A percentile compares a stretch with the other conserved stretches of the same genome.
These are phyloP conservation scores for Hydractinia echinata DNA, from an alignment of 30 jellyfish, hydroid and myxozoan species.

Conservation along the genomic window DNA sequence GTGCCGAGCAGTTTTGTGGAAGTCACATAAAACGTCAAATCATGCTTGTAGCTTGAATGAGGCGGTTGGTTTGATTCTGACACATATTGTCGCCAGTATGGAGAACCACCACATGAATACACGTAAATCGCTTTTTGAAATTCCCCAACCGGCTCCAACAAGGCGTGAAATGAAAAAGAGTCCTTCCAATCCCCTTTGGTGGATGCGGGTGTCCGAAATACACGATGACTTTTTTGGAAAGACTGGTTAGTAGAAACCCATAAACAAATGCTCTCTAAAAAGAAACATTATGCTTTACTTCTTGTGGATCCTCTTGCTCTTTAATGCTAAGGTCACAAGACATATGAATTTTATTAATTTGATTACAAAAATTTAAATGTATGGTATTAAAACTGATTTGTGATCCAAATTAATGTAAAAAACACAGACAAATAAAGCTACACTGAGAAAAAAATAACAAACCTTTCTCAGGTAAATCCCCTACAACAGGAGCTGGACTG, in stretches of 20 bases:
- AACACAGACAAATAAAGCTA: no score
- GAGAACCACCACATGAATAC: slow-evolving; percentile 83
- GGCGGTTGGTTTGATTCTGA: slow-evolving; percentile 68
- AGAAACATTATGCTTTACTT: neutral
- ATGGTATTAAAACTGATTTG: no score
- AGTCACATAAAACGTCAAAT: slow-evolving; percentile 62
- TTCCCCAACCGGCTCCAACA: slow-evolving; percentile 42
- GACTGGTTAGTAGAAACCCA: slow-evolving; percentile 70
- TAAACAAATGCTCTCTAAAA: slow-evolving; percentile 49
- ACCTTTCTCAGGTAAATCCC: slow-evolving; percentile 19
- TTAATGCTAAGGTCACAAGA: no score
- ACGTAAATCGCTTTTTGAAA: slow-evolving; percentile 58
- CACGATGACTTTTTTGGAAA: slow-evolving; percentile 45
- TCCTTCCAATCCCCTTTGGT: slow-evolving; percentile 82
- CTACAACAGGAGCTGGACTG: slow-evolving; percentile 3
- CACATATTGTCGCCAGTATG: slow-evolving; percentile 92
- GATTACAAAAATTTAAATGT: no score
- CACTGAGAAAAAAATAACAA: neutral
- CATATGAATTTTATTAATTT: no score
- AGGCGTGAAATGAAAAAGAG: slow-evolving; percentile 59
- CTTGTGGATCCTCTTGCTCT: no score
- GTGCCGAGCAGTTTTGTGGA: slow-evolving; percentile 65
- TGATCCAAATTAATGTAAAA: no score
- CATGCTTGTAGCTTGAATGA: slow-evolving; percentile 54
- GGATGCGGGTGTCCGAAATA: slow-evolving; percentile 64